Percentiles rank a stretch among this genome's conserved stretches.
These are phyloP conservation scores for Erynnis tages DNA, from an alignment of 2,888 invertebrate genomes.

Conservation along the genomic window DNA sequence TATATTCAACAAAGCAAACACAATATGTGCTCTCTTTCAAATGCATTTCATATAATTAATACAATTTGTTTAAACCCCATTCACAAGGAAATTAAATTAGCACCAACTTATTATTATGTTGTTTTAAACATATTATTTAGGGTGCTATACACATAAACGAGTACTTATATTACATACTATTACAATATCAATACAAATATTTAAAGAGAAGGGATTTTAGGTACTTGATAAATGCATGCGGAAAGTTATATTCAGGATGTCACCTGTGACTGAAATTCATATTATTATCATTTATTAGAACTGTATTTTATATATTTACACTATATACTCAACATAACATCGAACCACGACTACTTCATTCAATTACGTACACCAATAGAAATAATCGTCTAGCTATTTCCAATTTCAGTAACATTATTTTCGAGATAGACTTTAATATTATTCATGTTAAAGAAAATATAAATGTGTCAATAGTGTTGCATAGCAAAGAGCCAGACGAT, in stretches of 20 bases:
- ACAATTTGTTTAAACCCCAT: too few species aligned
- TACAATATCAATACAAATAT: background rate
- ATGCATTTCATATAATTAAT: too few species aligned
- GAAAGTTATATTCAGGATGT: background rate
- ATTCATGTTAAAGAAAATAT: background rate
- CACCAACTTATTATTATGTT: too few species aligned
- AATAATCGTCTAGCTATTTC: slow-evolving; percentile 38
- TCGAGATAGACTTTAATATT: background rate
- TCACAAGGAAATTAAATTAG: too few species aligned
- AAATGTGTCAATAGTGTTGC: slow-evolving; percentile 21
- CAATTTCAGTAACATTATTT: background rate
- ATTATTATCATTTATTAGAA: background rate
- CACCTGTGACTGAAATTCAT: slow-evolving; percentile 3
- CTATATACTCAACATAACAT: slow-evolving; percentile 38
- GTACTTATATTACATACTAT: too few species aligned
- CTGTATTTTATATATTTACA: slow-evolving; percentile 32
- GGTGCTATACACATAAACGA: too few species aligned
- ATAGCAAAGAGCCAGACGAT: slow-evolving; percentile 47
- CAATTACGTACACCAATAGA: slow-evolving; percentile 6
- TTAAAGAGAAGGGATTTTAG: background rate
- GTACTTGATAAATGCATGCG: too few species aligned
- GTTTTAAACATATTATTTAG: too few species aligned
- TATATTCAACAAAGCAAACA: too few species aligned
- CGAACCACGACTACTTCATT: slow-evolving; percentile 39
- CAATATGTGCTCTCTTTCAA: too few species aligned